phyloP scores from a whole-genome alignment of 1,140 invertebrate species.

The Probaryconus sp. region DNA sequence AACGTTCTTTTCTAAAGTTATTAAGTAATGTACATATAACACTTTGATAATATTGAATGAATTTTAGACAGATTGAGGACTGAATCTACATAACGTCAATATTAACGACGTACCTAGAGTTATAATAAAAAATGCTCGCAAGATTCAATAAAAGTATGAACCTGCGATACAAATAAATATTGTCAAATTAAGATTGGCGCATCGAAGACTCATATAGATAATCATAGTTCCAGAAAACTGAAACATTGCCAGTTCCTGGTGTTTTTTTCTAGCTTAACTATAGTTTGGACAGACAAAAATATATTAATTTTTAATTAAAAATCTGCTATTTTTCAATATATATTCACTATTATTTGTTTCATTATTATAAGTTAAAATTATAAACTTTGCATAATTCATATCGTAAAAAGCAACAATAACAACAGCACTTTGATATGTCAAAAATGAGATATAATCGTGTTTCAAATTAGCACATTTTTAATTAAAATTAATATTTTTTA shows the following conservation, averaged over 20 bases:
- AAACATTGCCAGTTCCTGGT: slow-evolving; percentile 2
- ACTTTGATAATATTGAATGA: slow-evolving; percentile 51
- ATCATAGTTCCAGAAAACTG: slow-evolving; percentile 16
- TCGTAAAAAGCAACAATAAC: too few relatives aligned
- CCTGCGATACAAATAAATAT: slow-evolving; percentile 41
- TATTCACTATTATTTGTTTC: too few relatives aligned
- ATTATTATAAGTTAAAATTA: too few relatives aligned
- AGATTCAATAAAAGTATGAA: slow-evolving; percentile 39
- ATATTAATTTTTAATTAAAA: too few relatives aligned
- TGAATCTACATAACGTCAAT: slow-evolving; percentile 54
- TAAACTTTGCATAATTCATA: too few relatives aligned
- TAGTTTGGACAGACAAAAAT: neutral
- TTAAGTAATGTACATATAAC: slow-evolving; percentile 52
- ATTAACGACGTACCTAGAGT: slow-evolving; percentile 42
- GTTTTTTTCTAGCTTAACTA: neutral
- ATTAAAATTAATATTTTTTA: slow-evolving; percentile 27
- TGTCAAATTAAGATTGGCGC: slow-evolving; percentile 44
- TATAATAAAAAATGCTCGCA: slow-evolving; percentile 35
- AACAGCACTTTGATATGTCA: too few relatives aligned
- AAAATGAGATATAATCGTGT: too few relatives aligned
- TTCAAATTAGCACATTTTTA: slow-evolving; percentile 27
- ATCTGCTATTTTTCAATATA: too few relatives aligned
- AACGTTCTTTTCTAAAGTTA: slow-evolving; percentile 33
- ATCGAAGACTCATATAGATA: slow-evolving; percentile 22
- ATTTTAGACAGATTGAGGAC: slow-evolving; percentile 53